Conservation (phyloP, 2,888 invertebrate species). For the Standfussiana lucernea region DNA sequence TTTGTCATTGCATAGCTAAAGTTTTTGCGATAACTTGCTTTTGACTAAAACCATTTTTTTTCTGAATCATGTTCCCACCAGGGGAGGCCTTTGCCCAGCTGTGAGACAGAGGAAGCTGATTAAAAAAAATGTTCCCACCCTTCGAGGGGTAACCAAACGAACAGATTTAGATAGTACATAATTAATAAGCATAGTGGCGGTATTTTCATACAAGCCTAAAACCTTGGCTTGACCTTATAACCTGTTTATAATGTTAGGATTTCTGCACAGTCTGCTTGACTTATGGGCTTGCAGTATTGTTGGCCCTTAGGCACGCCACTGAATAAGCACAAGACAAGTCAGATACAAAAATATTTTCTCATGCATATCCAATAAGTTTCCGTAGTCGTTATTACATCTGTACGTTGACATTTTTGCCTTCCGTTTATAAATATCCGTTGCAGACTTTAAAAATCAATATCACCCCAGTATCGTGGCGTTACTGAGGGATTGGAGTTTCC, state of each 20-base stretch:
- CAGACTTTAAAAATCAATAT: conserved; percentile 44
- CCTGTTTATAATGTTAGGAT: no score
- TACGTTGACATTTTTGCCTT: conserved; percentile 8
- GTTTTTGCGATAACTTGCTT: not conserved
- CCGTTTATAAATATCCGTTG: conserved; percentile 54
- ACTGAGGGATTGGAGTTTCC: conserved; percentile 27
- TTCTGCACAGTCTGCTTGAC: no score
- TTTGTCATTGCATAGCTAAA: no score
- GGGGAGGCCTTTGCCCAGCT: no score
- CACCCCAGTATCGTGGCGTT: not conserved
- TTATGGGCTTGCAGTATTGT: no score
- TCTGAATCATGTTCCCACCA: no score
- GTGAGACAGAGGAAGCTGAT: no score
- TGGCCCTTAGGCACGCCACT: no score
- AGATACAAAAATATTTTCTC: not conserved
- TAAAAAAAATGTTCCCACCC: no score
- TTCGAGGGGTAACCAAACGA: not conserved
- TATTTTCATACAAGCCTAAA: no score
- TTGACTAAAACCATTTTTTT: not conserved
- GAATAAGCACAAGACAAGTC: not conserved
- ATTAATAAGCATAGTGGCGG: no score
- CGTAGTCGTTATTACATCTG: not conserved
- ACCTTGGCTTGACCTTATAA: no score
- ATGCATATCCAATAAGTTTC: conserved; percentile 7
- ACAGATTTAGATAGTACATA: not conserved